Evolutionary conservation across 2,888 invertebrate genomes (phyloP), one percentile per base, ranked within the genome.

Genomic region (Omphaloscelis lunosa): DNA sequence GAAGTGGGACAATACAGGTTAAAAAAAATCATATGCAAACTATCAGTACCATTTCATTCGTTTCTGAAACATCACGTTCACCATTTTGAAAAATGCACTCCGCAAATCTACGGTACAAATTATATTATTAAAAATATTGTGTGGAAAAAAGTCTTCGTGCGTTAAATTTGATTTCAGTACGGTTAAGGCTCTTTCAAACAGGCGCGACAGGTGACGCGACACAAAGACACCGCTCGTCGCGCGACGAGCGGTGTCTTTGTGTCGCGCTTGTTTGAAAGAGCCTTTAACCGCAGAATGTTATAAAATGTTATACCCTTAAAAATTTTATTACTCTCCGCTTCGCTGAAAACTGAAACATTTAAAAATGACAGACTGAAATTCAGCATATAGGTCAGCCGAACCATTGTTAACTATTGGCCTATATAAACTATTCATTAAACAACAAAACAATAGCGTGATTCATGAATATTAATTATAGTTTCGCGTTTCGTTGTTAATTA

Each of bases 391-490:
- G 83, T 75, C 83, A 70, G 41, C 23, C 45, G 65, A 12, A 39
- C n/a, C 62, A 75, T 67, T 72, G 66, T 84, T 11, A n/a, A 56
- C 17, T 15, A 62, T 29, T 72, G 69, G 1, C 72, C 85, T 66
- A 12, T 27, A 65, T 67, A 70, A 62, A 80, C n/a, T 45, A 75
- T 85, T 56, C 59, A 81, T 77, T 77, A 12, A 29, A 63, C 17
- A 63, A 61, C 65, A 39, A 83, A 81, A 85, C 72, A 84, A 85
- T 85, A 11, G 69, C 20, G 15, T 29, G 56, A 59, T 56, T 75
- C 72, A 70, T 81, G 76, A 85, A 85, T 85, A 85, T 75, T 34
- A 34, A 34, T 75, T 20, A 76, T 69, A 70, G 59, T 41, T 70
- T 27, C 4, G 29, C 23, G 45, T 70, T 85, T 66, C 72, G 61